phyloP scores from a whole-genome alignment of 2,113 vertebrate species.

The Eptesicus fuscus region DNA sequence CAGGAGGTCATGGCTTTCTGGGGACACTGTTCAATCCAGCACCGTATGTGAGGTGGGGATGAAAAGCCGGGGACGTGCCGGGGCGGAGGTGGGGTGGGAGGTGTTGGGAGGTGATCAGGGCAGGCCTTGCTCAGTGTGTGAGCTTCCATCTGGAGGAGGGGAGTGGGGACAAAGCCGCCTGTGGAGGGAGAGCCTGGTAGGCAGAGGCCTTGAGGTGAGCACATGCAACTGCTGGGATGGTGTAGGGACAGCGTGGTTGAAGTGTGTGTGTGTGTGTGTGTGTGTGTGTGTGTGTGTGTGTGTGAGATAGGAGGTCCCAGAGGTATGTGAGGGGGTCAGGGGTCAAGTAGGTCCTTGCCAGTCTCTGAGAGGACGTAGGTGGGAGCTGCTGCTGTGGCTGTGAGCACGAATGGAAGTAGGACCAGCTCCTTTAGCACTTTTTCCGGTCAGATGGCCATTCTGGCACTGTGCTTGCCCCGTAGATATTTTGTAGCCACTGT shows the following conservation, averaged over 20 bases:
- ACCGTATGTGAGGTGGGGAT: not conserved
- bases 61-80: not conserved
- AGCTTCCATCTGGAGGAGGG: not conserved
- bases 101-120: not conserved
- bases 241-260: not conserved
- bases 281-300: rapidly evolving
- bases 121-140: not conserved
- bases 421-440: not conserved
- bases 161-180: not conserved
- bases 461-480: rapidly evolving
- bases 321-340: not conserved
- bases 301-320: not conserved
- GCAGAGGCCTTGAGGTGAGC: not conserved
- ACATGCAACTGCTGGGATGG: not conserved
- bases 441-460: not conserved
- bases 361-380: not conserved
- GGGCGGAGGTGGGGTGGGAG: not conserved
- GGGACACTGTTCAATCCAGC: not conserved
- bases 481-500: not conserved
- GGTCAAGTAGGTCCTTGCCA: not conserved
- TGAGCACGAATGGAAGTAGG: not conserved
- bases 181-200: not conserved
- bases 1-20: not conserved
- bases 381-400: not conserved
- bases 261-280: rapidly evolving